Evolutionary conservation across 2,797 vertebrate species (phyloP).

Genomic region (Chiloscyllium punctatum): DNA sequence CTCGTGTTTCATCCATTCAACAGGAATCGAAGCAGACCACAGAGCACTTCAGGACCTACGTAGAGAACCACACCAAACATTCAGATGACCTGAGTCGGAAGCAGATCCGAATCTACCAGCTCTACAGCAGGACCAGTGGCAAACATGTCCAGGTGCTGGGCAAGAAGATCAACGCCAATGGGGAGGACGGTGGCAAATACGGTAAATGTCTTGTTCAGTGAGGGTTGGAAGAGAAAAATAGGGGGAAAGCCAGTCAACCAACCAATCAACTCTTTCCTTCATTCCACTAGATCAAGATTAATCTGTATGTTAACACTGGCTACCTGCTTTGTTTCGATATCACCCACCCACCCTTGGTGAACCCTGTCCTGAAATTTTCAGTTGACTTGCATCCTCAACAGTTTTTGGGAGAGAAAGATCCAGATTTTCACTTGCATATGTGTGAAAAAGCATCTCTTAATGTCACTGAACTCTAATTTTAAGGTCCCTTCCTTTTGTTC

Average conservation of each 20-base stretch:
- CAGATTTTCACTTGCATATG: neutral
- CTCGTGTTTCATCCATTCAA: neutral
- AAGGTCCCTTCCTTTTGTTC: neutral
- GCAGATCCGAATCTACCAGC: conserved; percentile 71
- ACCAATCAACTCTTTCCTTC: too few species aligned
- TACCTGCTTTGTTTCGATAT: neutral
- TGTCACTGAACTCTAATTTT: neutral
- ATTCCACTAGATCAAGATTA: neutral
- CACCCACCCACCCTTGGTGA: neutral
- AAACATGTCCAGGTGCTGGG: conserved; percentile 69
- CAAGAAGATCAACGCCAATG: conserved; percentile 68
- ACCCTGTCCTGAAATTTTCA: neutral
- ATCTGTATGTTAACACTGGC: neutral
- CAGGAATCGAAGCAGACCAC: conserved; percentile 69
- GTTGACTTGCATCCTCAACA: neutral
- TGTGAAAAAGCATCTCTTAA: neutral
- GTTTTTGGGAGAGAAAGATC: neutral
- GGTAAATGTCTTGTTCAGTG: conserved; percentile 54
- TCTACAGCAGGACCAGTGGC: conserved; percentile 69
- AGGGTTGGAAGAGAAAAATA: neutral
- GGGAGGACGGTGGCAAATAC: conserved; percentile 75
- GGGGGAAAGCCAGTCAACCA: too few species aligned
- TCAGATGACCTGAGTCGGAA: conserved; percentile 68
- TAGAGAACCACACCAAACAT: conserved; percentile 69
- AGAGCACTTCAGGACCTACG: conserved; percentile 69